These are phyloP conservation scores for Drosophila ohnishii DNA, from an alignment of 1,140 invertebrate genomes.

Conservation along the genomic window DNA sequence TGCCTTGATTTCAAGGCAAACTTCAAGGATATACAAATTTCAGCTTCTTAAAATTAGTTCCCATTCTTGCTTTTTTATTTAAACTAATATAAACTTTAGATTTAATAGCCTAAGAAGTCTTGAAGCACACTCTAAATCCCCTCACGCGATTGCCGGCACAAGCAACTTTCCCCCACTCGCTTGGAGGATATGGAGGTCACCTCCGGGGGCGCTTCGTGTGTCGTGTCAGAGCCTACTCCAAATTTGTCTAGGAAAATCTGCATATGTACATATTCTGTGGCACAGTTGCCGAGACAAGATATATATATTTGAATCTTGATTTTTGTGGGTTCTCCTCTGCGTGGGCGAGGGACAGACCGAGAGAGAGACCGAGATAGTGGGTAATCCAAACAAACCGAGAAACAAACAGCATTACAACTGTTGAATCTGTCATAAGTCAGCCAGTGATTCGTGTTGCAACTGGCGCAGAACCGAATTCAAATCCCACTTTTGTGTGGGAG, in stretches of 20 bases:
- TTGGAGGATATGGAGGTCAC: slow-evolving; percentile 8
- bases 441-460: slow-evolving; percentile 28
- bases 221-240: slow-evolving; percentile 22
- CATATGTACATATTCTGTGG: slow-evolving; percentile 10
- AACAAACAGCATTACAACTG: slow-evolving; percentile 34
- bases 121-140: background rate
- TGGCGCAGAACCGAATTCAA: slow-evolving; percentile 21
- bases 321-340: slow-evolving; percentile 22
- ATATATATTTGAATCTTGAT: background rate
- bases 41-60: too few species aligned
- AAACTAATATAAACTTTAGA: background rate
- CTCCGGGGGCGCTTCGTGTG: slow-evolving; percentile 17
- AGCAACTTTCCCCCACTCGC: slow-evolving; percentile 2
- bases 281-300: background rate
- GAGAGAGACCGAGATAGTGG: background rate
- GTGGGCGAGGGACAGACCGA: slow-evolving; percentile 12
- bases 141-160: slow-evolving; percentile 6
- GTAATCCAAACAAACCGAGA: slow-evolving; percentile 11
- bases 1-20: too few species aligned
- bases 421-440: slow-evolving; percentile 38
- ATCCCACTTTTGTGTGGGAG: slow-evolving; percentile 23
- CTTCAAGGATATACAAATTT: too few species aligned
- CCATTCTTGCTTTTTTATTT: background rate
- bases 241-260: slow-evolving; percentile 18
- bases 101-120: background rate